Evolutionary conservation across 1,140 invertebrate species (phyloP).

Genomic region (Drosophila aff.): DNA sequence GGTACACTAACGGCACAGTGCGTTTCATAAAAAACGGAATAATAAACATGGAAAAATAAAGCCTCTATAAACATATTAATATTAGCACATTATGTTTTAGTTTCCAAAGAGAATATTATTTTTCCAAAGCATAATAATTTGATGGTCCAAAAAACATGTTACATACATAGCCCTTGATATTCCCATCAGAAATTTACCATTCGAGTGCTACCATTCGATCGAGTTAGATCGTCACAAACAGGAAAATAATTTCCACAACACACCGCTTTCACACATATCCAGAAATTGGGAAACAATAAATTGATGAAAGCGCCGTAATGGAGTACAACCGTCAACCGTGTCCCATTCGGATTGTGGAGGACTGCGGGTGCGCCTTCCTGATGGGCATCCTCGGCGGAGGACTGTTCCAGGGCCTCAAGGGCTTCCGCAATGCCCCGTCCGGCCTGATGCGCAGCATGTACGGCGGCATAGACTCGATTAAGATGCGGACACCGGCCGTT

Average conservation of each 20-base stretch:
- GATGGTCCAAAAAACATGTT: not conserved
- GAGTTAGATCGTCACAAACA: not conserved
- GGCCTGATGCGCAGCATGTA: conserved; percentile 53
- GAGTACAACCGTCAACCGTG: conserved; percentile 73
- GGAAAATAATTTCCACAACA: not conserved
- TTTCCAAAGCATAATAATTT: no score
- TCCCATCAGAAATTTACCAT: not conserved
- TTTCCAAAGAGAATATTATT: no score
- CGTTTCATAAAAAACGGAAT: no score
- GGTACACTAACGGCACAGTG: no score
- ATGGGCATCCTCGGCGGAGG: conserved; percentile 69
- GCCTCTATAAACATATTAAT: no score
- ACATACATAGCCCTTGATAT: not conserved
- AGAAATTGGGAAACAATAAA: not conserved
- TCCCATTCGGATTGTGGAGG: conserved; percentile 71
- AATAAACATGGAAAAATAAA: no score
- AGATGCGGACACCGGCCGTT: conserved; percentile 61
- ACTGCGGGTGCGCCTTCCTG: conserved; percentile 70
- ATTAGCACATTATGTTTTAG: no score
- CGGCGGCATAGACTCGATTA: conserved; percentile 60
- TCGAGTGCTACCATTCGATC: not conserved
- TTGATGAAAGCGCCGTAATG: conserved; percentile 9
- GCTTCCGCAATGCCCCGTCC: conserved; percentile 61
- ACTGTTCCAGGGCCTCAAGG: conserved; percentile 63
- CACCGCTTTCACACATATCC: not conserved